Base-by-base conservation (phyloP, 2,797 vertebrate species). In the Gambusia yucatana region DNA sequence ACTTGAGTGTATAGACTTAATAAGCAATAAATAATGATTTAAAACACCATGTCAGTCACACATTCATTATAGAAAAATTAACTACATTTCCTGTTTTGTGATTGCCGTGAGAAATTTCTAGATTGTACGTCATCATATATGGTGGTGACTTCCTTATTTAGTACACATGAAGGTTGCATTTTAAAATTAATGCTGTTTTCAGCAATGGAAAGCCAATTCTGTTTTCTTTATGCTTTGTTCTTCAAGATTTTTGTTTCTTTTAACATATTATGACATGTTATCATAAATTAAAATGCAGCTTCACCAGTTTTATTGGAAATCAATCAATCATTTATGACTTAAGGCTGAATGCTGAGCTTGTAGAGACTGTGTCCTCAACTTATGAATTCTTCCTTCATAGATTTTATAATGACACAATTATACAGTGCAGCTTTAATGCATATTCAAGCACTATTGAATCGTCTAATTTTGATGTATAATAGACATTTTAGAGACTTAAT, bases 281-380 rank as follows among this genome's bases (percentile, higher is more conserved):
- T 14, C 1, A 9, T 43, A 44, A 67, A 43, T 33, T 43, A 43
- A 25, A 67, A 67, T 67, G 17, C 30, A 11, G 41, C 8, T 67
- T 6, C 41, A 6, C 3, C 36, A n/a, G 13, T 69, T n/a, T 43
- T n/a, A 44, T 14, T 70, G 25, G 36, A 41, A 6, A 41, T 33
- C 30, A 63, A 3, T 36, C 30, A 17, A 33, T 65, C 8, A 9
- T 63, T 36, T 36, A 30, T 59, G 10, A 63, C 7, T 10, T 41
- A 6, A 67, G 63, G 36, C 36, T 65, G 33, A 36, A 39, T 67
- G 36, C 7, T 67, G 63, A 67, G 20, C 9, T 65, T 65, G 79
- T 77, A 81, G 90, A 91, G 89, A 88, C 85, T 74, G 11, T n/a
- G 74, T 13, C 39, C 46, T 50, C 71, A 6, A 17, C 46, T 20